These are phyloP conservation scores for Macropus fuliginosus DNA, from an alignment of 2,797 vertebrate species.

Conservation along the genomic window DNA sequence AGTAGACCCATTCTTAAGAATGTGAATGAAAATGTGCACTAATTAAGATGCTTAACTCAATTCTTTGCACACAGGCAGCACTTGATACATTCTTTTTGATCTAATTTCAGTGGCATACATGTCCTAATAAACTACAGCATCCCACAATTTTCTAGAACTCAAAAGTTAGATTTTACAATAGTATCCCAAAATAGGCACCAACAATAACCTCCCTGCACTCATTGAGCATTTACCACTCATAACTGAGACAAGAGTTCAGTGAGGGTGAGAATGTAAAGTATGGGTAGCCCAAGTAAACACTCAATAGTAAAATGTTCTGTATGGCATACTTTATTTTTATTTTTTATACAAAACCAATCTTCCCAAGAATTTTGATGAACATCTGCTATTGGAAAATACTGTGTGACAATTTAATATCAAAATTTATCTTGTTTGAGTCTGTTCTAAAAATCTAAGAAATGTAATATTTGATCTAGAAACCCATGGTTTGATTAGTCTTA, in stretches of 20 bases:
- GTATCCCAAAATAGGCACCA: neutral
- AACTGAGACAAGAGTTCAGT: neutral
- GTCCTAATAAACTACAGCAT: neutral
- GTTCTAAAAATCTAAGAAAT: accelerated
- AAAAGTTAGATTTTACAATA: neutral
- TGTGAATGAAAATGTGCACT: neutral
- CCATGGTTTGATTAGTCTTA: neutral
- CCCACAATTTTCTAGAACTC: neutral
- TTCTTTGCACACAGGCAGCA: neutral
- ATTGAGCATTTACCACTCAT: neutral
- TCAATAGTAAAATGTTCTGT: neutral
- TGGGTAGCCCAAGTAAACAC: neutral
- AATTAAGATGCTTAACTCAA: neutral
- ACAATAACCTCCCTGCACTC: neutral
- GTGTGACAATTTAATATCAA: slow-evolving; percentile 57
- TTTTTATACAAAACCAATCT: neutral
- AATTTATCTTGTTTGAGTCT: slow-evolving; percentile 52
- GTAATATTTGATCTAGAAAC: neutral
- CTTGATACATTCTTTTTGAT: neutral
- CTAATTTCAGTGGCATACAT: neutral
- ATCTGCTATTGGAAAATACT: neutral
- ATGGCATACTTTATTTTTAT: neutral
- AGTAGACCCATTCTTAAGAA: neutral
- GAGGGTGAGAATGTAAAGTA: neutral
- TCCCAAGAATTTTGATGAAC: neutral